Base-by-base conservation (phyloP, 2,113 vertebrate genomes). In the Synodontis membranacea region DNA sequence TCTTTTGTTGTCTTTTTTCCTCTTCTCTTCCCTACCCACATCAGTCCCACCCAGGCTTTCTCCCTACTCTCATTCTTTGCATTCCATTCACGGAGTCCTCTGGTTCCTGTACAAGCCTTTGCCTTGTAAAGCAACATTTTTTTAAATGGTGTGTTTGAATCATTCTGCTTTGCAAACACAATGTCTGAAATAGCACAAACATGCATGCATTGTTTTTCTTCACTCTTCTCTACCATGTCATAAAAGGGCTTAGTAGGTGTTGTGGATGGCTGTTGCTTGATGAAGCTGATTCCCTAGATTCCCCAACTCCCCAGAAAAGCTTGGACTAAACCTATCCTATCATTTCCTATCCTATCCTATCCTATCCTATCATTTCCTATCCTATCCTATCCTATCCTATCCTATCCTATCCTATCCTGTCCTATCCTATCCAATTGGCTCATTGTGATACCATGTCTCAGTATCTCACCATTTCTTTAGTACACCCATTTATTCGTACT, bases 121-220 rank as follows among this genome's bases (percentile, higher is more conserved):
- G 86, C 86, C 90, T 92, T 85, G 88, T 89, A 87, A 88, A 92
- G 84, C 86, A 85, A 88, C 88, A 46, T 82, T 84, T 79, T 90
- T 93, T 93, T 93, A 92, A 92, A 91, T 81, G 84, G 87, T 62
- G 84, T 72, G 89, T 90, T 88, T 87, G 83, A 90, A 76, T 86
- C 88, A 86, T 68, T 52, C 34, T 39, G 48, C 31, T 72, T 62
- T 68, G n/a, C 54, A 52, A 48, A 34, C 2, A 23, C 23, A 85
- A 34, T 89, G 48, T 42, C 58, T 82, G 82, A 82, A 76, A 72
- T 25, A 60, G 46, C 48, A 79, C 37, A 80, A 58, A 42, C 21
- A 48, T 54, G 17, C 1, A 44, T 44, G 23, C 56, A 37, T 85
- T 82, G 74, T 70, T 34, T 56, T 42, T 78, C 25, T 48, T 83